phyloP scores from a whole-genome alignment of 2,797 vertebrate genomes.

The Platyrinchus mystaceus region DNA sequence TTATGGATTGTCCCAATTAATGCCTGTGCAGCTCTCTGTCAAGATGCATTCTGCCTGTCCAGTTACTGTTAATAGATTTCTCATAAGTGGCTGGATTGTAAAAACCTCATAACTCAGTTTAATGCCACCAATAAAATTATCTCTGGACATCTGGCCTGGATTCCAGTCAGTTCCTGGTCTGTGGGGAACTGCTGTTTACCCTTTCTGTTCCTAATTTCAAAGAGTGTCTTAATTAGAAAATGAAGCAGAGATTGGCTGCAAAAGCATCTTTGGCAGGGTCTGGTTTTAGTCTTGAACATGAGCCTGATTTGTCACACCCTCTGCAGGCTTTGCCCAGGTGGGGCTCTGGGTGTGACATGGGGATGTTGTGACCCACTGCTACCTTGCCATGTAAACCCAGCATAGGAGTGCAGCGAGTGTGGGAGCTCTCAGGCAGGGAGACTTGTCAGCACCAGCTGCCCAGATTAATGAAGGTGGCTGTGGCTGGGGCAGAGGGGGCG shows the following conservation, averaged over 20 bases:
- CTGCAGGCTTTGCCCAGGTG: background rate
- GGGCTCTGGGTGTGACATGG: background rate
- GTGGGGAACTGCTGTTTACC: constrained; percentile 13
- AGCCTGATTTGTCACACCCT: background rate
- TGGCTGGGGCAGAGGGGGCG: background rate
- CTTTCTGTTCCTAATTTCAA: constrained; percentile 10
- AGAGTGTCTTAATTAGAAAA: constrained; percentile 4
- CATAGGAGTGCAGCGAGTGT: rapidly evolving
- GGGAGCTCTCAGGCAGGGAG: background rate
- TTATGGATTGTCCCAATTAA: constrained; percentile 84
- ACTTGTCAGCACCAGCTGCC: background rate
- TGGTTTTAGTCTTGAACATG: background rate
- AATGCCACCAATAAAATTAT: constrained; percentile 82
- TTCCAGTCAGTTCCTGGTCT: constrained; percentile 61
- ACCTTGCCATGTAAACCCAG: background rate
- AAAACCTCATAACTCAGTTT: constrained; percentile 83
- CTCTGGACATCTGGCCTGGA: constrained; percentile 71
- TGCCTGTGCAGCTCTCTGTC: constrained; percentile 75
- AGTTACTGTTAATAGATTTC: constrained; percentile 85
- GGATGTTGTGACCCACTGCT: background rate
- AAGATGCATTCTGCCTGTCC: constrained; percentile 80
- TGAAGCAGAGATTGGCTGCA: background rate
- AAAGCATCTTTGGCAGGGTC: background rate
- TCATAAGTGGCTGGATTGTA: constrained; percentile 83
- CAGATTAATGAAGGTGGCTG: background rate